phyloP scores from a whole-genome alignment of 2,797 vertebrate species.

The Emys orbicularis region DNA sequence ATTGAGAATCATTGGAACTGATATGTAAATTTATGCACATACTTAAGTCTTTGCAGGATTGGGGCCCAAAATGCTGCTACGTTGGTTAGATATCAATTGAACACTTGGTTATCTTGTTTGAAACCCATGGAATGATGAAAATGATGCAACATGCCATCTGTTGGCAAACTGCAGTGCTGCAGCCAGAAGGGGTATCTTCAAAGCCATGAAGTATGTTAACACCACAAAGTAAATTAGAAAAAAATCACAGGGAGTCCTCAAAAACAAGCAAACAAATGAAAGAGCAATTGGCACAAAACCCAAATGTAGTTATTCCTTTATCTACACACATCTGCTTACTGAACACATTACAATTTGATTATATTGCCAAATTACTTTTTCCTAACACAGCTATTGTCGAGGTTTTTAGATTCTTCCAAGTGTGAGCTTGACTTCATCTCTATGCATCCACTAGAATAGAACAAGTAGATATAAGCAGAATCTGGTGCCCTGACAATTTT shows the following conservation, averaged over 20 bases:
- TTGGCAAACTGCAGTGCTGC: constrained; percentile 62
- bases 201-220: not conserved
- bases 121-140: constrained; percentile 7
- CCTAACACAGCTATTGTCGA: constrained; percentile 51
- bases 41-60: constrained; percentile 7
- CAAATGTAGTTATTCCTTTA: constrained; percentile 72
- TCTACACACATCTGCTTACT: constrained; percentile 81
- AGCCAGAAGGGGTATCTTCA: constrained; percentile 28
- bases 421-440: constrained; percentile 58
- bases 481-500: not conserved
- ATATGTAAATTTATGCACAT: not conserved
- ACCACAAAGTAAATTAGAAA: constrained; percentile 62
- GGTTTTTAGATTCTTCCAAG: constrained; percentile 70
- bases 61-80: not conserved
- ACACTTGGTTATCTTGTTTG: not conserved
- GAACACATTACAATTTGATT: constrained; percentile 79
- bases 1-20: not conserved
- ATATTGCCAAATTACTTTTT: constrained; percentile 75
- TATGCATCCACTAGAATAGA: constrained; percentile 24
- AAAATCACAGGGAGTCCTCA: constrained; percentile 73
- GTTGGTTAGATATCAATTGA: not conserved
- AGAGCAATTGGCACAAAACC: constrained; percentile 70
- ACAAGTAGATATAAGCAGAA: not conserved
- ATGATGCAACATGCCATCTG: constrained; percentile 62
- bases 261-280: constrained; percentile 72